These are phyloP conservation scores for Holocentrus rufus DNA, from an alignment of 2,797 vertebrate species.

Conservation along the genomic window DNA sequence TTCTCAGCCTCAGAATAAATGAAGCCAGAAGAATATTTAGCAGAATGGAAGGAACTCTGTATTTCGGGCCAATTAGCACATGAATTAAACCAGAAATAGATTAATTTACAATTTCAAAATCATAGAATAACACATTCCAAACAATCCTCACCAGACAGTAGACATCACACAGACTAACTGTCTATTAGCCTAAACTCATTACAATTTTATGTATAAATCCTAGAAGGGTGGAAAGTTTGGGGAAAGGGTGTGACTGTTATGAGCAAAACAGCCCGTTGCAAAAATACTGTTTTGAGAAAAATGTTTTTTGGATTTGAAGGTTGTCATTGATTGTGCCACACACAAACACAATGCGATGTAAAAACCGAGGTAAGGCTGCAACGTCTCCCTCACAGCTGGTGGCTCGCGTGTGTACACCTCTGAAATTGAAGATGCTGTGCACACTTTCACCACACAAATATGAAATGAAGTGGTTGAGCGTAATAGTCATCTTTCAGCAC, in stretches of 20 bases:
- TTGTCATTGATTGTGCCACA: conserved; percentile 29
- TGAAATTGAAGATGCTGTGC: conserved; percentile 44
- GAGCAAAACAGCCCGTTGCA: conserved; percentile 47
- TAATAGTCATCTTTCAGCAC: conserved; percentile 51
- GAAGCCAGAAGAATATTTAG: background rate
- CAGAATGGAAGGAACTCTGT: conserved; percentile 3
- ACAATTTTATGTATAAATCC: conserved; percentile 5
- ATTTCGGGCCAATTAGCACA: conserved; percentile 68
- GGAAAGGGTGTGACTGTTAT: conserved; percentile 30
- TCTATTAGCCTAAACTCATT: conserved; percentile 47
- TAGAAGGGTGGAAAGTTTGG: background rate
- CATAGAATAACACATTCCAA: conserved; percentile 55
- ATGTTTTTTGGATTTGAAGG: conserved; percentile 19
- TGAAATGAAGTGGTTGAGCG: conserved; percentile 45
- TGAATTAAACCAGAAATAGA: conserved; percentile 48
- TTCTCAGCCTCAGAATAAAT: conserved; percentile 12
- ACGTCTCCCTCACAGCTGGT: conserved; percentile 41
- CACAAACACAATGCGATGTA: conserved; percentile 23
- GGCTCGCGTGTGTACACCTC: conserved; percentile 32
- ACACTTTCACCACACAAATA: conserved; percentile 31
- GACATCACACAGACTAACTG: conserved; percentile 36
- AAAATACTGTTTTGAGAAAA: conserved; percentile 34
- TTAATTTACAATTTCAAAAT: conserved; percentile 71
- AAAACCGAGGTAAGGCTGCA: conserved; percentile 17
- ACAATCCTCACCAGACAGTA: conserved; percentile 58